Evolutionary conservation across 64 coral and sea anemone genomes (phyloP), one percentile per base, ranked within the genome.

Genomic region (Stichodactyla helianthus): DNA sequence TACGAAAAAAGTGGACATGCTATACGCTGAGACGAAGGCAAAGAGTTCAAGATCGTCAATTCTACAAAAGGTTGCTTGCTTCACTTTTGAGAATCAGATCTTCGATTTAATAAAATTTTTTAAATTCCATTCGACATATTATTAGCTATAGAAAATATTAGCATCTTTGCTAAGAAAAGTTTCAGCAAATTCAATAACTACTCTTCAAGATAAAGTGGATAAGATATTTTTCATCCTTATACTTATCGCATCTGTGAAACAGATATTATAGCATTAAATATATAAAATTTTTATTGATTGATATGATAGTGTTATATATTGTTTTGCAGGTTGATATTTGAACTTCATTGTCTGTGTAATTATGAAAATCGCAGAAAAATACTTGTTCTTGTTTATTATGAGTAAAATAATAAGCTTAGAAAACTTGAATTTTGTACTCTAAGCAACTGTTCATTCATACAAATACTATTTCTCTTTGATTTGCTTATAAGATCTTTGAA

Each of bases 11-110:
- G 68, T 88, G 91, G 91, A 58, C 85, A 79, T 62, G 91, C 86
- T 4, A 87, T 88, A 87, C 68, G 68, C 3, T 65, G 91, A 79
- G 86, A 88, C 35, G 91, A 84, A 56, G 81, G 91, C 25, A 88
- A 76, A 20, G 17, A 92, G 59, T 92, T 82, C 52, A 60, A 81
- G 25, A 82, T 92, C 52, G 60, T 58, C 53, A 61, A 87, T 27
- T 54, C 23, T 14, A 88, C 79, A 6, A 63, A 87, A 50, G 81
- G 84, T 19, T 87, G 90, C 59, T 92, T 62, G 63, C 79, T 79
- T 74, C 86, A 92, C 44, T 92, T 92, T 71, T n/a, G 44, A 50
- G 54, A 14, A 56, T 51, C 26, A 15, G 89, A 80, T 86, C 70
- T 86, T 51, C 63, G 71, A 52, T n/a, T n/a, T 63, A 63, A 63